phyloP scores from a whole-genome alignment of 1,140 invertebrate species.

The Onthophagus taurus region DNA sequence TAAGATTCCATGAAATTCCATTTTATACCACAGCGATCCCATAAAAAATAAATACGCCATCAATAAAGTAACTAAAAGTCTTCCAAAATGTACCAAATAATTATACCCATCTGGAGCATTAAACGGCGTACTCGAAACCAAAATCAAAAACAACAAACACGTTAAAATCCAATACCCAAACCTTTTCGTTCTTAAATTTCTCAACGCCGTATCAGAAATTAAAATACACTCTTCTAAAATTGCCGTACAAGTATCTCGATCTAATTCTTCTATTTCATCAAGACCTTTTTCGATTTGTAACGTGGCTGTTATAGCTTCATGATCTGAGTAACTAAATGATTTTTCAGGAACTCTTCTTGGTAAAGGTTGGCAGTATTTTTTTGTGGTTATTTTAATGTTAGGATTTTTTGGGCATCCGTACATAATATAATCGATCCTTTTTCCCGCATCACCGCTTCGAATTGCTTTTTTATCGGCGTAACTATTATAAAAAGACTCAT shows the following conservation, averaged over 20 bases:
- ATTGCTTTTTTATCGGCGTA: slow-evolving; percentile 55
- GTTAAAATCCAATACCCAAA: slow-evolving; percentile 49
- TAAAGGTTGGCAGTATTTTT: slow-evolving; percentile 59
- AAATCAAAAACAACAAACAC: slow-evolving; percentile 37
- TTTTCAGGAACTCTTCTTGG: slow-evolving; percentile 60
- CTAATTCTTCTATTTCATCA: slow-evolving; percentile 13
- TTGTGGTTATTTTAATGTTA: slow-evolving; percentile 46
- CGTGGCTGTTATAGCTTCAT: slow-evolving; percentile 73
- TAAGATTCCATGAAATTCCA: slow-evolving; percentile 65
- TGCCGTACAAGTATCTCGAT: slow-evolving; percentile 27
- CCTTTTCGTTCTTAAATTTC: slow-evolving; percentile 46
- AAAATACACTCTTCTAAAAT: slow-evolving; percentile 50
- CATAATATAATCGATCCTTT: slow-evolving; percentile 86
- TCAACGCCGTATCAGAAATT: slow-evolving; percentile 50
- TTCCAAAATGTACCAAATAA: slow-evolving; percentile 43
- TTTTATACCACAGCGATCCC: slow-evolving; percentile 67
- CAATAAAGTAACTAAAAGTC: slow-evolving; percentile 51
- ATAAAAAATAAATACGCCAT: slow-evolving; percentile 64
- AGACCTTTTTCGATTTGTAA: slow-evolving; percentile 37
- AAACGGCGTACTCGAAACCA: slow-evolving; percentile 37
- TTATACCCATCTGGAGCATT: slow-evolving; percentile 36
- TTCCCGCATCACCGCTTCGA: slow-evolving; percentile 57
- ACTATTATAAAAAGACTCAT: slow-evolving; percentile 72
- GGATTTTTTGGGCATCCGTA: slow-evolving; percentile 53
- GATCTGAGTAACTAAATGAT: slow-evolving; percentile 78